Evolutionary conservation across 1,140 invertebrate genomes (phyloP).

Genomic region (Atta colombica): DNA sequence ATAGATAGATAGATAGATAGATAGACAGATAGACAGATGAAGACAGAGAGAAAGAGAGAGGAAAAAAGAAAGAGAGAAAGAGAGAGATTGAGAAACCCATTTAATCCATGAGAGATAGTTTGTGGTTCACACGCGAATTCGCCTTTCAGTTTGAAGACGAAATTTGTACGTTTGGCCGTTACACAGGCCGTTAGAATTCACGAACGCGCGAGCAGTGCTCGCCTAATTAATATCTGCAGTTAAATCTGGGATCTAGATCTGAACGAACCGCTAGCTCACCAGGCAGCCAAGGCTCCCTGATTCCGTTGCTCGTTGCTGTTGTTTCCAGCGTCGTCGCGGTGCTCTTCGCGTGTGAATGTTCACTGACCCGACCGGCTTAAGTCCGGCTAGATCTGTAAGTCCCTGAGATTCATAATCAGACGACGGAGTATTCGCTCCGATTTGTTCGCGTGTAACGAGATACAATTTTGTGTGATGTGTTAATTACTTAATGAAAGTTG

Average conservation of each 20-base stretch:
- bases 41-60: neutral
- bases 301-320: slow-evolving; percentile 78
- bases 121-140: neutral
- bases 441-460: neutral
- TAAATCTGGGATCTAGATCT: slow-evolving; percentile 83
- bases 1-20: neutral
- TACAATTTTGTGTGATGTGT: neutral
- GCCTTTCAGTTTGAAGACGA: slow-evolving; percentile 23
- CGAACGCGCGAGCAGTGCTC: slow-evolving; percentile 61
- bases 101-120: neutral
- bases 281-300: slow-evolving; percentile 76
- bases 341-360: slow-evolving; percentile 73
- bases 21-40: neutral
- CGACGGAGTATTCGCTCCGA: neutral
- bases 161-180: slow-evolving; percentile 55
- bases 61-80: neutral
- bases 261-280: slow-evolving; percentile 80
- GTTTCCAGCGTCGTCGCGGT: slow-evolving; percentile 65
- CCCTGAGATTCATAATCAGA: neutral
- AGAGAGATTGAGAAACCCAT: neutral
- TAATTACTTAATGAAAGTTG: neutral
- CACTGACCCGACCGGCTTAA: slow-evolving; percentile 74
- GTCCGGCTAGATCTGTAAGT: slow-evolving; percentile 54
- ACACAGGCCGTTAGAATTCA: slow-evolving; percentile 72
- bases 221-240: slow-evolving; percentile 82